Percentiles rank a stretch among this genome's conserved stretches.
Conservation (phyloP, 2,797 vertebrate genomes). For the Petrocephalus sullivani region DNA sequence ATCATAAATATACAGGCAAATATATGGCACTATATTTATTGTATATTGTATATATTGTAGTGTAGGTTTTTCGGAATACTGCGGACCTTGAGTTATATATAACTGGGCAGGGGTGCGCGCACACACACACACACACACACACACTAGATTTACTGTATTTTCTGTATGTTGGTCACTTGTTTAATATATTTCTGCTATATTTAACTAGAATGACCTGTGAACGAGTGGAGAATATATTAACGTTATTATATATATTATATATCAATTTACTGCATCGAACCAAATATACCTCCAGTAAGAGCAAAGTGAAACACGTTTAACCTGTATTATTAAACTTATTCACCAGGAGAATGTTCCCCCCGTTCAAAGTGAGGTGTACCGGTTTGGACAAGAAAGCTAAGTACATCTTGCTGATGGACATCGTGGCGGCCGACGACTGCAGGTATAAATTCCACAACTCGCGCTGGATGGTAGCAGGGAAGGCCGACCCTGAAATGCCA, state of each 20-base stretch:
- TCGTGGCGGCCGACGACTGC: conserved; percentile 96
- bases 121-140: no score
- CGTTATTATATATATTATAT: background rate
- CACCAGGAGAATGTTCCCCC: conserved; percentile 91
- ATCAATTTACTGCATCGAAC: background rate
- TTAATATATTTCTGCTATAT: background rate
- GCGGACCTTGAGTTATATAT: background rate
- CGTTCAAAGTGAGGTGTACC: conserved; percentile 96
- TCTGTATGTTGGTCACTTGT: background rate
- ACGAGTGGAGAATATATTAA: background rate
- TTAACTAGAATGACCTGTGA: background rate
- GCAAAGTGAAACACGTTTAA: background rate
- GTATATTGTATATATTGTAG: background rate
- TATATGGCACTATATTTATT: background rate
- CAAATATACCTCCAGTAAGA: background rate
- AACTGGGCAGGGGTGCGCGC: no score
- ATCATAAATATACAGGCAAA: background rate
- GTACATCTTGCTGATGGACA: conserved; percentile 97
- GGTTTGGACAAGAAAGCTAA: conserved; percentile 98
- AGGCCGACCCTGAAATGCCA: conserved; percentile 98
- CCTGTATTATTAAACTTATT: conserved; percentile 10
- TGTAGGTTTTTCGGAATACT: background rate
- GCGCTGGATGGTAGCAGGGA: conserved; percentile 97
- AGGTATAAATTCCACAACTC: conserved; percentile 98
- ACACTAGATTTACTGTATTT: background rate